Evolutionary conservation across 2,113 vertebrate genomes (phyloP).

Genomic region (Spermophilus dauricus): DNA sequence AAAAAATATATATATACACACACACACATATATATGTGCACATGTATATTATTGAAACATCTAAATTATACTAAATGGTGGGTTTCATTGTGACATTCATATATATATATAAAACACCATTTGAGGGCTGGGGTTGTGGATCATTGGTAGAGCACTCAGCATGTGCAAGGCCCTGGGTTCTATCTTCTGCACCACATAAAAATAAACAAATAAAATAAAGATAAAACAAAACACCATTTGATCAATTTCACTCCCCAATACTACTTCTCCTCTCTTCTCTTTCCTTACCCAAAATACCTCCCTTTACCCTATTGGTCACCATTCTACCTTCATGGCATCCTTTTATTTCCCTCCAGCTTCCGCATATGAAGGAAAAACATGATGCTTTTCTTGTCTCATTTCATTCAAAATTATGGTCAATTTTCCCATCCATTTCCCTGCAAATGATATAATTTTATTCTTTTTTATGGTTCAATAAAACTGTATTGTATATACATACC

Average conservation of each 20-base stretch:
- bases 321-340: background rate
- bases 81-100: background rate
- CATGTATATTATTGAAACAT: too few species aligned
- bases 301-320: background rate
- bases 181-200: too few species aligned
- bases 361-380: background rate
- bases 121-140: too few species aligned
- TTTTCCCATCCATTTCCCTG: background rate
- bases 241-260: background rate
- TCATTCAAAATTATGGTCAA: background rate
- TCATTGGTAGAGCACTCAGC: too few species aligned
- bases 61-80: too few species aligned
- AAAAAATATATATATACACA: too few species aligned
- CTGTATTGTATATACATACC: too few species aligned
- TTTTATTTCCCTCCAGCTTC: background rate
- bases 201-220: too few species aligned
- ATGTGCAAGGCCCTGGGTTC: too few species aligned
- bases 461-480: too few species aligned
- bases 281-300: background rate
- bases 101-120: too few species aligned
- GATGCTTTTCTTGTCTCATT: background rate
- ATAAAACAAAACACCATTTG: background rate
- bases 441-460: background rate
- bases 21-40: too few species aligned
- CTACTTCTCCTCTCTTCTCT: background rate